Conservation (phyloP, 1,140 invertebrate species). For the Dreissena polymorpha region DNA sequence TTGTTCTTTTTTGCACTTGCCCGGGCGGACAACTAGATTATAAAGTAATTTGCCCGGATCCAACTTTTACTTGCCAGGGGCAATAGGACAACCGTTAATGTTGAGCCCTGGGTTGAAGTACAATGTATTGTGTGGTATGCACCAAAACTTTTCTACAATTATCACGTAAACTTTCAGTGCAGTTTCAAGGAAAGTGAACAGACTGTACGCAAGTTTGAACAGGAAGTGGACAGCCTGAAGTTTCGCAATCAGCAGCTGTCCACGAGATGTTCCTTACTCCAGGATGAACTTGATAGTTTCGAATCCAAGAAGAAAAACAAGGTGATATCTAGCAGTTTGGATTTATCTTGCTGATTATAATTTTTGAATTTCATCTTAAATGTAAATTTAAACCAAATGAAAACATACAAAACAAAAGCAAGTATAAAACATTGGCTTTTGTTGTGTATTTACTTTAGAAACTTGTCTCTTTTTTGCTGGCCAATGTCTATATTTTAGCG, state of each 20-base stretch:
- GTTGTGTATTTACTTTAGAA: background rate
- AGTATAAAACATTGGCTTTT: conserved; percentile 3
- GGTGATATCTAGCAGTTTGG: conserved; percentile 38
- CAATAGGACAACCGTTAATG: too few species aligned
- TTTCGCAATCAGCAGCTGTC: conserved; percentile 97
- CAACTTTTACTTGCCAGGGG: too few species aligned
- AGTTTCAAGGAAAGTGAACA: conserved; percentile 91
- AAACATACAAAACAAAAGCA: background rate
- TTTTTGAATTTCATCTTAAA: too few species aligned
- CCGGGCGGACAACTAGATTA: too few species aligned
- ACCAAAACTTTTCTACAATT: background rate
- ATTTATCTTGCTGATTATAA: too few species aligned
- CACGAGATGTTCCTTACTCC: conserved; percentile 91
- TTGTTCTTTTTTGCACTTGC: too few species aligned
- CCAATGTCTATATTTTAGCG: too few species aligned
- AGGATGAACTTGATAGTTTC: conserved; percentile 91
- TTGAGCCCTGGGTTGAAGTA: background rate
- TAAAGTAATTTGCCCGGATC: too few species aligned
- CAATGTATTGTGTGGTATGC: background rate
- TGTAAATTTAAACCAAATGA: too few species aligned
- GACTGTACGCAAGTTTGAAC: conserved; percentile 90
- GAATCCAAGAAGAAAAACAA: conserved; percentile 79
- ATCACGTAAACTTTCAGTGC: conserved; percentile 81
- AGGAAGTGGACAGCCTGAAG: conserved; percentile 94
- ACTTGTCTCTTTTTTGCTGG: background rate